These are phyloP conservation scores for Oeneis ivallda DNA, from an alignment of 2,888 invertebrate species.

Conservation along the genomic window DNA sequence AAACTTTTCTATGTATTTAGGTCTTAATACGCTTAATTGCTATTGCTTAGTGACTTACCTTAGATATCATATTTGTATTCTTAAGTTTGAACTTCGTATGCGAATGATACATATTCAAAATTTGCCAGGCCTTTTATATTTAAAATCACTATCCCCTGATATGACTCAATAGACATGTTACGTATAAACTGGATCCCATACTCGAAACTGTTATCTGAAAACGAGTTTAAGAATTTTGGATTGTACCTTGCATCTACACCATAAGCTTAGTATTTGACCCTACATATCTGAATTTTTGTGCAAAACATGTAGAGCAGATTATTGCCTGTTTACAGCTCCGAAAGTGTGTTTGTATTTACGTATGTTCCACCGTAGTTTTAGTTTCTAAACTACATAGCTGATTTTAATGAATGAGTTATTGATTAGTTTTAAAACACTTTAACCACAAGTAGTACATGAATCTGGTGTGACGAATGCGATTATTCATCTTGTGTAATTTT, in stretches of 20 bases:
- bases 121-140: slow-evolving; percentile 53
- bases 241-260: slow-evolving; percentile 17
- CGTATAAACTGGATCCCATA: slow-evolving; percentile 19
- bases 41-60: slow-evolving; percentile 10
- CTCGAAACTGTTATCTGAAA: slow-evolving; percentile 19
- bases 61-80: slow-evolving; percentile 51
- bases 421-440: too few species aligned
- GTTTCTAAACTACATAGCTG: too few species aligned
- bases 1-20: too few species aligned
- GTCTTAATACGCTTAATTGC: not conserved
- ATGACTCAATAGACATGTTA: slow-evolving; percentile 20
- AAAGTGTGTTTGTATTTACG: too few species aligned
- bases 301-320: too few species aligned
- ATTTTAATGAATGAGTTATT: too few species aligned
- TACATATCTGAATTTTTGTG: not conserved
- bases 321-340: too few species aligned
- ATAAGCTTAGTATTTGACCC: slow-evolving; percentile 11
- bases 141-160: slow-evolving; percentile 26
- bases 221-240: slow-evolving; percentile 19
- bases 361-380: too few species aligned
- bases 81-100: slow-evolving; percentile 44
- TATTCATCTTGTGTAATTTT: too few species aligned
- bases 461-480: too few species aligned
- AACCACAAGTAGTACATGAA: too few species aligned
- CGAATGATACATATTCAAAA: slow-evolving; percentile 52